phyloP scores from a whole-genome alignment of 2,888 invertebrate genomes.

The Macrophya alboannulata region DNA sequence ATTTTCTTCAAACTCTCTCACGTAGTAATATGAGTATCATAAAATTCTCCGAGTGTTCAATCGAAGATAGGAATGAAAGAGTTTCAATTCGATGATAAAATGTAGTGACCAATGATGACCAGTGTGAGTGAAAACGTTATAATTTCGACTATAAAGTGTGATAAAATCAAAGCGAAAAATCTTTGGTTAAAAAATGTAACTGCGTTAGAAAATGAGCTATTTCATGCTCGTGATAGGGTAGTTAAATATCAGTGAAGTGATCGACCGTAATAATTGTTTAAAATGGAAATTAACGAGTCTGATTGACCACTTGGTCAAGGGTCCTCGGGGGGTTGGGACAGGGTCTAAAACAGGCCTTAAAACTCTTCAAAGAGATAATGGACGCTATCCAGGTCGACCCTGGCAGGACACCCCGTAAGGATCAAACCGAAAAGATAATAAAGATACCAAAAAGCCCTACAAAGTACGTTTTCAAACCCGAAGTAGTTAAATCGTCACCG shows the following conservation, averaged over 20 bases:
- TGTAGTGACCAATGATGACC: background rate
- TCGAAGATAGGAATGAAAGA: no score
- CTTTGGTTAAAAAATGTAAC: slow-evolving; percentile 2
- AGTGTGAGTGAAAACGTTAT: background rate
- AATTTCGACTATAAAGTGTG: slow-evolving; percentile 11
- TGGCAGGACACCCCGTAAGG: slow-evolving; percentile 62
- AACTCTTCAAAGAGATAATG: slow-evolving; percentile 60
- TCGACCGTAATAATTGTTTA: background rate
- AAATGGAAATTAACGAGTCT: background rate
- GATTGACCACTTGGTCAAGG: background rate
- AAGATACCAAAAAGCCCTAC: slow-evolving; percentile 55
- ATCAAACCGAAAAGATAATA: slow-evolving; percentile 56
- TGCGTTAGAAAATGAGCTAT: background rate
- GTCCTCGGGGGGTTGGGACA: slow-evolving; percentile 19
- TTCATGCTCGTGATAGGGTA: background rate
- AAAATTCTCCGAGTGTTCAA: background rate
- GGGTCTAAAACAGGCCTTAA: slow-evolving; percentile 20
- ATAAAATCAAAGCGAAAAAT: background rate
- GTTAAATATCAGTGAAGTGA: background rate
- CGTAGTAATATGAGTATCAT: background rate
- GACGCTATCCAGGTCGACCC: slow-evolving; percentile 61
- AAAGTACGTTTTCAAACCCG: slow-evolving; percentile 59
- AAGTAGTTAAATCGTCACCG: slow-evolving; percentile 60
- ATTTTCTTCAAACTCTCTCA: background rate
- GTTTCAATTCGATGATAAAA: background rate